Base-by-base conservation (phyloP, 2,113 vertebrate species). In the Ptychochromis oligacanthus region DNA sequence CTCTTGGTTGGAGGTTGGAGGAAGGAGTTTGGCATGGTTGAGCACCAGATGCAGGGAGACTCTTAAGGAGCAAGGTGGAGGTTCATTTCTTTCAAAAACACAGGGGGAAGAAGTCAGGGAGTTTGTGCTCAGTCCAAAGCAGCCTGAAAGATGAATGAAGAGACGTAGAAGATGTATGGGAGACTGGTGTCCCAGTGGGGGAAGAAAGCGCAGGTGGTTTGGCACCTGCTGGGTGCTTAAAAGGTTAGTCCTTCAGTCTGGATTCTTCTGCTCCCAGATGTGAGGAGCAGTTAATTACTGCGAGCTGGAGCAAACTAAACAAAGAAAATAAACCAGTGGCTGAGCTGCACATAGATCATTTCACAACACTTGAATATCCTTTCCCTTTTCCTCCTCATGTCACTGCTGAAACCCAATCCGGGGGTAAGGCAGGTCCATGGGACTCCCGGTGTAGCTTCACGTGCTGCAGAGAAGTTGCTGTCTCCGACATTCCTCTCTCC, bases 341-440 rank as follows among this genome's bases (percentile, higher is more conserved):
- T 22, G 20, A 70, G 28, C 81, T 17, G 2, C 31, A 9, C 75
- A 78, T 24, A 31, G 80, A 83, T 79, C 24, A 31, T 72, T 72
- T 72, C 13, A 11, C 26, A 65, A 58, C 18, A 13, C 26, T 75
- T 12, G 52, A 79, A 31, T 67, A 36, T 85, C 17, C 17, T 26
- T 67, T 43, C 62, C 38, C n/a, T 34, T 34, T 72, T 34, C 46
- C 26, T 54, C 26, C 46, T 65, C 12, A 13, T 83, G 81, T 92
- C 80, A 20, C 86, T 67, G 77, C 77, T 93, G 90, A 92, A 91
- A 94, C 86, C 81, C 80, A 70, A 94, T 75, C 90, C 70, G 11
- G 80, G 89, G 81, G 67, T 84, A 80, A 78, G 40, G 77, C 81
- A 57, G 86, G 88, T 92, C 93, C 52, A 80, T 5, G 18, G 72